These are phyloP conservation scores for Apamea anceps DNA, from an alignment of 2,888 invertebrate genomes.

Conservation along the genomic window DNA sequence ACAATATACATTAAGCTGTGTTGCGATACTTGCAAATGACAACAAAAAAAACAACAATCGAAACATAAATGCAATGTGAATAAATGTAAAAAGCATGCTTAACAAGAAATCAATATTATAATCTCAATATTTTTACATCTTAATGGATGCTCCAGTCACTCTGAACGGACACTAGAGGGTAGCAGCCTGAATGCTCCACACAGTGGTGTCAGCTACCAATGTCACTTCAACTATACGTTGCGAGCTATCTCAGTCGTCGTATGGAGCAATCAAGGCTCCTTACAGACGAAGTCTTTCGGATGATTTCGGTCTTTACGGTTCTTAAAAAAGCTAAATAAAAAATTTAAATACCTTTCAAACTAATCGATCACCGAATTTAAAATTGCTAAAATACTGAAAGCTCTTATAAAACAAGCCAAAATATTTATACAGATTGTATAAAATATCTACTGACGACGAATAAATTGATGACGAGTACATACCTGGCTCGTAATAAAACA, in stretches of 20 bases:
- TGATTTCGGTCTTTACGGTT: background rate
- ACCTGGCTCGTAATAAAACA: background rate
- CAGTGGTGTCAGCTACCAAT: constrained; percentile 39
- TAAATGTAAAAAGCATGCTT: background rate
- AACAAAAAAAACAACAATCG: background rate
- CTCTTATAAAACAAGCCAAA: background rate
- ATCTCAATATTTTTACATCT: background rate
- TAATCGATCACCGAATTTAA: background rate
- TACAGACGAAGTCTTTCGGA: background rate
- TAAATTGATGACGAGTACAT: background rate
- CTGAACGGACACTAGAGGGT: background rate
- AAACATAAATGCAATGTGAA: background rate
- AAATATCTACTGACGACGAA: background rate
- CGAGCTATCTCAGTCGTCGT: constrained; percentile 22
- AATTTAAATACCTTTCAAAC: background rate
- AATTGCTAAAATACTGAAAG: background rate
- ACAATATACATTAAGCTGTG: background rate
- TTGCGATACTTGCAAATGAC: background rate
- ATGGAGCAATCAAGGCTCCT: constrained; percentile 31
- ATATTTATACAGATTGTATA: background rate
- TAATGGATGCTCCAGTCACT: background rate
- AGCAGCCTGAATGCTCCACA: background rate
- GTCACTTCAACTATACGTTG: constrained; percentile 44
- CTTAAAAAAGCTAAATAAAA: background rate
- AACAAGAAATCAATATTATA: too few species aligned